phyloP scores from a whole-genome alignment of 2,888 invertebrate species.

The Megaustenia siamemsis region DNA sequence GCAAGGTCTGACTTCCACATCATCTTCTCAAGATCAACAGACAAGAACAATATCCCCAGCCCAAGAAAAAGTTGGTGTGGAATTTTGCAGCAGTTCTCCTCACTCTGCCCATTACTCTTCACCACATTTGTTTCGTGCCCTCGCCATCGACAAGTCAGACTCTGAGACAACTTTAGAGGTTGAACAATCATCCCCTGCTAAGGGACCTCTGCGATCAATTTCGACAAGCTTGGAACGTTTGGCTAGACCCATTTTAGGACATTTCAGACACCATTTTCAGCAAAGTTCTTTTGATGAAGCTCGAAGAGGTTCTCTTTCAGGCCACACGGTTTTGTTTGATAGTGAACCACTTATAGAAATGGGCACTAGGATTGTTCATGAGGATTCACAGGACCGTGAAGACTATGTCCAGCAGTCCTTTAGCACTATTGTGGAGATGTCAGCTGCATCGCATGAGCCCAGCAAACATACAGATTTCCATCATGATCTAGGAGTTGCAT shows the following conservation, averaged over 20 bases:
- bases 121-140: conserved; percentile 12
- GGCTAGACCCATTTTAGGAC: conserved; percentile 53
- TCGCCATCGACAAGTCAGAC: conserved; percentile 43
- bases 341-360: conserved; percentile 24
- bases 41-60: neutral
- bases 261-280: conserved; percentile 38
- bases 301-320: neutral
- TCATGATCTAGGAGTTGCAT: conserved; percentile 34
- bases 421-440: conserved; percentile 50
- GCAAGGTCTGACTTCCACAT: neutral
- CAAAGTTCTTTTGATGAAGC: conserved; percentile 13
- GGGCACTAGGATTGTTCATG: neutral
- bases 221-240: conserved; percentile 56
- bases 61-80: neutral
- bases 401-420: conserved; percentile 48
- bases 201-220: conserved; percentile 32
- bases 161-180: conserved; percentile 20
- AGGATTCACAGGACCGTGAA: conserved; percentile 19
- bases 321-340: conserved; percentile 19
- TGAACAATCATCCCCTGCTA: conserved; percentile 20
- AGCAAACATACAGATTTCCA: conserved; percentile 20
- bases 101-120: neutral
- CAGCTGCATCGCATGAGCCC: conserved; percentile 1
- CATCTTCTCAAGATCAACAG: neutral
- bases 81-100: neutral